Percentiles rank a stretch among this genome's conserved stretches.
Conservation (phyloP, 2,797 vertebrate genomes). For the Dromococcyx pavoninus region DNA sequence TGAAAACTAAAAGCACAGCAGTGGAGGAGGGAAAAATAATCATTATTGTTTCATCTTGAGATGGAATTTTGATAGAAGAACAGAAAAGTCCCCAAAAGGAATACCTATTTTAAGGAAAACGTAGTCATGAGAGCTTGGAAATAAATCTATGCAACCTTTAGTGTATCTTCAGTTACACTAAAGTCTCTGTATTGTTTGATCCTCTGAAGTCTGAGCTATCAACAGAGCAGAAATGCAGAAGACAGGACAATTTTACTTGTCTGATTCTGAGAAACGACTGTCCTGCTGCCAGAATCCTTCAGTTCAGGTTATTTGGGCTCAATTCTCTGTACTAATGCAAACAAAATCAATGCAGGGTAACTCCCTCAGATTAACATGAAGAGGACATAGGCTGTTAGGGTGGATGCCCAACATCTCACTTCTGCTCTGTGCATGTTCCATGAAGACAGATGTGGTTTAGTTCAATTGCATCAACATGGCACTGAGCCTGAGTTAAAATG, state of each 20-base stretch:
- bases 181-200: neutral
- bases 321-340: neutral
- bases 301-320: neutral
- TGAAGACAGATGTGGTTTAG: neutral
- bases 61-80: neutral
- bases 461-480: neutral
- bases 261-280: neutral
- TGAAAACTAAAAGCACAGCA: neutral
- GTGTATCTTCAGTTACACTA: neutral
- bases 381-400: accelerated
- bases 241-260: neutral
- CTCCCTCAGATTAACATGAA: neutral
- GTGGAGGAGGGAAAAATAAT: neutral
- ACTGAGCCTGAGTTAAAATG: neutral
- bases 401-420: neutral
- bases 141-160: neutral
- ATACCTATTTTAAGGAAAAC: neutral
- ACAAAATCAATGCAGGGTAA: neutral
- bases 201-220: neutral
- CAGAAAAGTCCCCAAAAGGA: neutral
- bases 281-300: neutral
- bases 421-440: neutral
- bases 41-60: neutral
- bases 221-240: neutral
- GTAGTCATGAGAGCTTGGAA: neutral